A percentile compares a stretch with the other conserved stretches of the same genome.
phyloP scores from a whole-genome alignment of 2,797 vertebrate genomes.

The Erpetoichthys calabaricus region DNA sequence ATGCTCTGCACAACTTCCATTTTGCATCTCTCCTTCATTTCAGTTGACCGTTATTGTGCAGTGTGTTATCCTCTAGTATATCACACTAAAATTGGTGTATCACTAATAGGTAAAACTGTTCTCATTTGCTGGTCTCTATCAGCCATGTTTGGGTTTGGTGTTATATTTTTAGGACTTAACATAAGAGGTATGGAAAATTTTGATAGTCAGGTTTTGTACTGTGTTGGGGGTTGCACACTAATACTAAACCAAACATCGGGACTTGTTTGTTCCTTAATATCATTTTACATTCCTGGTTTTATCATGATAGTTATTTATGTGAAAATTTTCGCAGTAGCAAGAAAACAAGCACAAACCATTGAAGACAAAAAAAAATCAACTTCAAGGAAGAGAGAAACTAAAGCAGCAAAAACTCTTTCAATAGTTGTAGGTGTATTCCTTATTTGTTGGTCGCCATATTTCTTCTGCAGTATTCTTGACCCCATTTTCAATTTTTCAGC shows the following conservation, averaged over 20 bases:
- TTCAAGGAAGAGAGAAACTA: too few species aligned
- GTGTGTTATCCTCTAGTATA: slow-evolving; percentile 26
- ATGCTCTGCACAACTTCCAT: slow-evolving; percentile 21
- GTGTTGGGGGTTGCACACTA: slow-evolving; percentile 19
- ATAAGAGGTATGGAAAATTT: slow-evolving; percentile 16
- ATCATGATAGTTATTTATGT: slow-evolving; percentile 24
- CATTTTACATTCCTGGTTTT: slow-evolving; percentile 19
- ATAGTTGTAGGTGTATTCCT: too few species aligned
- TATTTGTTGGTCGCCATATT: too few species aligned
- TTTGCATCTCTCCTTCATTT: slow-evolving; percentile 33
- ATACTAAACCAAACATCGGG: slow-evolving; percentile 11
- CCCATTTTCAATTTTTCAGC: too few species aligned
- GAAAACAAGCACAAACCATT: slow-evolving; percentile 12
- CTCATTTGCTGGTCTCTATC: slow-evolving; percentile 19
- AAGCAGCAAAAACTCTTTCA: too few species aligned
- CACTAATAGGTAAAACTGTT: slow-evolving; percentile 9
- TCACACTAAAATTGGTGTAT: slow-evolving; percentile 16
- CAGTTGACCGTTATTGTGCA: slow-evolving; percentile 42
- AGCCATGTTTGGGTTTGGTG: slow-evolving; percentile 17
- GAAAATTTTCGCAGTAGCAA: slow-evolving; percentile 16
- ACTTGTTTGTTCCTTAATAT: slow-evolving; percentile 7
- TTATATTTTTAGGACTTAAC: slow-evolving; percentile 24
- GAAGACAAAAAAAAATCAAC: too few species aligned
- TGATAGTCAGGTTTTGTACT: slow-evolving; percentile 3
- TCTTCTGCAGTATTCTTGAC: too few species aligned